These are phyloP conservation scores for Anomalospiza imberbis DNA, from an alignment of 2,797 vertebrate species.

Conservation along the genomic window DNA sequence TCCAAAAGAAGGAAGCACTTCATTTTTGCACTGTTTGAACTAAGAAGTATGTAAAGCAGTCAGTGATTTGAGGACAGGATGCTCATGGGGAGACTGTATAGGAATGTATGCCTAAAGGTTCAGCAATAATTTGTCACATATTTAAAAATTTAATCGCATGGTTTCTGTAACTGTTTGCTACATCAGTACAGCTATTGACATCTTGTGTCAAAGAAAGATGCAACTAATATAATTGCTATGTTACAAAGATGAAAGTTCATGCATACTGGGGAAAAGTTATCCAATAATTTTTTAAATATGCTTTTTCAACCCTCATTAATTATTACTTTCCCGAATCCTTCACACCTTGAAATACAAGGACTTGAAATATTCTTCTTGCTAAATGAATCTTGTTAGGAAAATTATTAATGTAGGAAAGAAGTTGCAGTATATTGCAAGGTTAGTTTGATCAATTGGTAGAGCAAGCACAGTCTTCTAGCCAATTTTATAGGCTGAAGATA, in stretches of 20 bases:
- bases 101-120: not conserved
- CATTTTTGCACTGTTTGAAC: not conserved
- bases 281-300: not conserved
- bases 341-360: not conserved
- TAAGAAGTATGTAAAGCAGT: not conserved
- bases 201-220: not conserved
- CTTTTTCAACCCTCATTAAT: not conserved
- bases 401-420: not conserved
- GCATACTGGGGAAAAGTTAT: not conserved
- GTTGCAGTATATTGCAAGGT: not conserved
- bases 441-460: conserved; percentile 27
- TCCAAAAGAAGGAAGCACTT: not conserved
- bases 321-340: not conserved
- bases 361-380: not conserved
- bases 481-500: conserved; percentile 21
- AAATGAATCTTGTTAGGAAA: conserved; percentile 9
- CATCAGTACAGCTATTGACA: not conserved
- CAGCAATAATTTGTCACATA: not conserved
- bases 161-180: not conserved
- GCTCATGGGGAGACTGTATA: not conserved
- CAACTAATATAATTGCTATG: not conserved
- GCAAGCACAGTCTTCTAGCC: not conserved
- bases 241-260: not conserved
- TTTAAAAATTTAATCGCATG: not conserved
- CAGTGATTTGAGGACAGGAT: not conserved